Conservation (phyloP, 2,888 invertebrate genomes). For the Agriopis marginaria region DNA sequence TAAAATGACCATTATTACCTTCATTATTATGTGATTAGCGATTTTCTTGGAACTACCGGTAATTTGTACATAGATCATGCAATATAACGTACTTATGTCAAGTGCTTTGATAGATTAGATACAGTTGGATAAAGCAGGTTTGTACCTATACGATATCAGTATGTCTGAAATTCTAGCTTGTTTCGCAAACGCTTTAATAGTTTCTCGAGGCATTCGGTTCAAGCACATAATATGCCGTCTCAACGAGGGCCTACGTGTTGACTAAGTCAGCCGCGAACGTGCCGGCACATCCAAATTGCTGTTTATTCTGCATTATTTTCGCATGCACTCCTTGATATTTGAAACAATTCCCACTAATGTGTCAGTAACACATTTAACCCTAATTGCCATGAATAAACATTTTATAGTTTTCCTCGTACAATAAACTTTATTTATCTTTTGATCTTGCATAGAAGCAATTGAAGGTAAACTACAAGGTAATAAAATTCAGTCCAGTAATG, state of each 20-base stretch:
- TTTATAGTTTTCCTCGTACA: slow-evolving; percentile 26
- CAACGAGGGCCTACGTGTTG: slow-evolving; percentile 67
- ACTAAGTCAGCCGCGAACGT: slow-evolving; percentile 65
- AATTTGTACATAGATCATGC: slow-evolving; percentile 29
- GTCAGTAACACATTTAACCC: slow-evolving; percentile 8
- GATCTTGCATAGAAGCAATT: slow-evolving; percentile 18
- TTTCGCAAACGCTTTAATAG: slow-evolving; percentile 67
- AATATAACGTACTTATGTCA: slow-evolving; percentile 19
- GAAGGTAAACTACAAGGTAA: slow-evolving; percentile 29
- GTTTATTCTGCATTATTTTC: slow-evolving; percentile 63
- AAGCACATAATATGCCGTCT: slow-evolving; percentile 64
- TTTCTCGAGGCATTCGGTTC: slow-evolving; percentile 60
- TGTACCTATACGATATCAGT: slow-evolving; percentile 30
- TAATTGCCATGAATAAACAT: slow-evolving; percentile 16
- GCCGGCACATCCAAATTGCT: slow-evolving; percentile 67
- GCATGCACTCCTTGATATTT: slow-evolving; percentile 64
- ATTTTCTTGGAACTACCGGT: slow-evolving; percentile 26
- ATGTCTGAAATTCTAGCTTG: slow-evolving; percentile 46
- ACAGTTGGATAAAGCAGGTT: slow-evolving; percentile 22
- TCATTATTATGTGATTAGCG: slow-evolving; percentile 38
- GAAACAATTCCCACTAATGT: slow-evolving; percentile 54
- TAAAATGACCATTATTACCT: slow-evolving; percentile 51
- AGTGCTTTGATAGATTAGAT: slow-evolving; percentile 21
- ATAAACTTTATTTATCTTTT: slow-evolving; percentile 15
- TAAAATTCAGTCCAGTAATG: slow-evolving; percentile 18